These are phyloP conservation scores for Pitangus sulphuratus DNA, from an alignment of 2,797 vertebrate genomes.

Conservation along the genomic window DNA sequence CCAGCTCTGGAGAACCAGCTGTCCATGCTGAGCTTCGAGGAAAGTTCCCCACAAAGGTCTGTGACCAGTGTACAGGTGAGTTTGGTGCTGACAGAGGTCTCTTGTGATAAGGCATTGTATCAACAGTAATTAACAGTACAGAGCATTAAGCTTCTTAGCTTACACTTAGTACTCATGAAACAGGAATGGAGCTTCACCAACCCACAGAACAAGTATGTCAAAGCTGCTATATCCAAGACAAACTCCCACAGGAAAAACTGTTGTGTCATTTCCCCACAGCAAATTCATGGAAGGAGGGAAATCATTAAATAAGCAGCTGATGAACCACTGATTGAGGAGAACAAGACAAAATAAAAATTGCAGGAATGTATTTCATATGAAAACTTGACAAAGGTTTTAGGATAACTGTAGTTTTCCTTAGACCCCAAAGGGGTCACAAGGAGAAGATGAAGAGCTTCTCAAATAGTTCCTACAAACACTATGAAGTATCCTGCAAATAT, in stretches of 20 bases:
- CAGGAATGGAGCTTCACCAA: not conserved
- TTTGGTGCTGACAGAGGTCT: not conserved
- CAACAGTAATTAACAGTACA: not conserved
- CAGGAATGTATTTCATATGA: fast-evolving
- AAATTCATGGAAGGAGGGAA: not conserved
- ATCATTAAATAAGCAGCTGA: not conserved
- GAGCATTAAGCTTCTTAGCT: not conserved
- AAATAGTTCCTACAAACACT: not conserved
- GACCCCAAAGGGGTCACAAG: not conserved
- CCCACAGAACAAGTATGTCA: not conserved
- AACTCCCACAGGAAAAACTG: not conserved
- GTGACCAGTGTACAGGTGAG: not conserved
- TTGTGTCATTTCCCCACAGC: not conserved
- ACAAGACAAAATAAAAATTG: not conserved
- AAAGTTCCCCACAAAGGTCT: not conserved
- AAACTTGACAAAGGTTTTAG: not conserved
- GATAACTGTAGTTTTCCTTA: not conserved
- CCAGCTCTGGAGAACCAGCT: not conserved
- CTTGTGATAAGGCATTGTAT: not conserved
- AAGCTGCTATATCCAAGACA: not conserved
- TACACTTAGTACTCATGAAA: not conserved
- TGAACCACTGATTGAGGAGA: not conserved
- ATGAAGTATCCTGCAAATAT: not conserved
- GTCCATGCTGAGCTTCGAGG: not conserved
- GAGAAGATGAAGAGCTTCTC: not conserved